A percentile compares a stretch with the other conserved stretches of the same genome.
Evolutionary conservation across 2,888 invertebrate genomes (phyloP).

Genomic region (Ichneumon xanthorius): DNA sequence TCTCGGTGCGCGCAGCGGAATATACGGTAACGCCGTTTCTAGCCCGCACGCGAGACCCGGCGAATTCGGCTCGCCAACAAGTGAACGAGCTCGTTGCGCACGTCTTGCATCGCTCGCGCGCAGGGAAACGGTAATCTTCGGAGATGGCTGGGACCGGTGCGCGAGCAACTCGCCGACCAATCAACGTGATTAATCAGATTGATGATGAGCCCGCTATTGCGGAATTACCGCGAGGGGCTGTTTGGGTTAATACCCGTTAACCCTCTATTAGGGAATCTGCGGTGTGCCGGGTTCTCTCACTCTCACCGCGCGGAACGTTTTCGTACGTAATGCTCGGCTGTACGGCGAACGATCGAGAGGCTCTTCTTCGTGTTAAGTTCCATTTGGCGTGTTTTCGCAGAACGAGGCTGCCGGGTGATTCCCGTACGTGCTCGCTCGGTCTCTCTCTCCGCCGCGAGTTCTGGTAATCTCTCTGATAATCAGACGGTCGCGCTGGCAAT

Average conservation of each 20-base stretch:
- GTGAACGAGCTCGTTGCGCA: constrained; percentile 38
- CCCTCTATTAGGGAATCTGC: constrained; percentile 67
- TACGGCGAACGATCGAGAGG: constrained; percentile 23
- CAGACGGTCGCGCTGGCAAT: constrained; percentile 61
- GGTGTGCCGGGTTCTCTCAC: neutral
- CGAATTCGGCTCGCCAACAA: constrained; percentile 57
- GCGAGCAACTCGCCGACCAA: constrained; percentile 51
- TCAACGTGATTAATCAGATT: constrained; percentile 68
- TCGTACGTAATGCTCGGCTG: constrained; percentile 16
- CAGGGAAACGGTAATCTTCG: constrained; percentile 63
- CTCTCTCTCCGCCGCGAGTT: constrained; percentile 9
- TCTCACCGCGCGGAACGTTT: neutral
- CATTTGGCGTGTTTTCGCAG: constrained; percentile 60
- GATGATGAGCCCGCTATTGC: constrained; percentile 68
- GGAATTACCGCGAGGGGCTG: constrained; percentile 63
- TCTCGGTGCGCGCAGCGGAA: constrained; percentile 31
- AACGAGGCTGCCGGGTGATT: constrained; percentile 39
- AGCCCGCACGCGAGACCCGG: neutral
- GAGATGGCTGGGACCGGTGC: constrained; percentile 21
- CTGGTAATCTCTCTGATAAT: constrained; percentile 61
- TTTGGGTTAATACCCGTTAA: constrained; percentile 69
- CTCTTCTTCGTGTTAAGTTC: constrained; percentile 52
- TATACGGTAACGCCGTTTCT: neutral
- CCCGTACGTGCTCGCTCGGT: constrained; percentile 24
- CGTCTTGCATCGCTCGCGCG: neutral